phyloP scores from a whole-genome alignment of 2,113 vertebrate genomes.

The Alces alces region DNA sequence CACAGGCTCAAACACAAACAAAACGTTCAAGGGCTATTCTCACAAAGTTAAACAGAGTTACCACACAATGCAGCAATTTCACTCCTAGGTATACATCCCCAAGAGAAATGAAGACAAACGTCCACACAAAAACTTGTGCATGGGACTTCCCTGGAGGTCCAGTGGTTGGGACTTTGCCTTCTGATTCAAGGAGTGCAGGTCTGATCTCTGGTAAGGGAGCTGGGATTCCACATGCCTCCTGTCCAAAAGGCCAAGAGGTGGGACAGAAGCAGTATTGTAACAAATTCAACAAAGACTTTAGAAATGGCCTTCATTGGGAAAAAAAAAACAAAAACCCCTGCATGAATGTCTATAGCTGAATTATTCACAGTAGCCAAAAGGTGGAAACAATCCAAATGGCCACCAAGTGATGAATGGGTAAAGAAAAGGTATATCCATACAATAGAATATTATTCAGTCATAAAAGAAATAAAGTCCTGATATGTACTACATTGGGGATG shows the following conservation, averaged over 20 bases:
- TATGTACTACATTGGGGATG: fast-evolving
- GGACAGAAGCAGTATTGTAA: background rate
- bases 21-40: background rate
- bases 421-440: fast-evolving
- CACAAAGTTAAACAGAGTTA: background rate
- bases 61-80: fast-evolving
- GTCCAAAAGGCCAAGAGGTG: background rate
- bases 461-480: background rate
- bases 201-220: background rate
- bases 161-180: background rate
- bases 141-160: background rate
- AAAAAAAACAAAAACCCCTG: fast-evolving
- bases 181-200: background rate
- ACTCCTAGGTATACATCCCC: background rate
- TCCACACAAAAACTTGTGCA: background rate
- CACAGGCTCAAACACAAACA: background rate
- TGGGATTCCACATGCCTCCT: background rate
- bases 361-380: no score
- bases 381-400: background rate
- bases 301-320: background rate
- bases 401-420: background rate
- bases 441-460: no score
- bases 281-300: background rate
- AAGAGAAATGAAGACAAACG: background rate
- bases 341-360: background rate